These are phyloP conservation scores for Drosophila formosana DNA, from an alignment of 2,888 invertebrate species.

Conservation along the genomic window DNA sequence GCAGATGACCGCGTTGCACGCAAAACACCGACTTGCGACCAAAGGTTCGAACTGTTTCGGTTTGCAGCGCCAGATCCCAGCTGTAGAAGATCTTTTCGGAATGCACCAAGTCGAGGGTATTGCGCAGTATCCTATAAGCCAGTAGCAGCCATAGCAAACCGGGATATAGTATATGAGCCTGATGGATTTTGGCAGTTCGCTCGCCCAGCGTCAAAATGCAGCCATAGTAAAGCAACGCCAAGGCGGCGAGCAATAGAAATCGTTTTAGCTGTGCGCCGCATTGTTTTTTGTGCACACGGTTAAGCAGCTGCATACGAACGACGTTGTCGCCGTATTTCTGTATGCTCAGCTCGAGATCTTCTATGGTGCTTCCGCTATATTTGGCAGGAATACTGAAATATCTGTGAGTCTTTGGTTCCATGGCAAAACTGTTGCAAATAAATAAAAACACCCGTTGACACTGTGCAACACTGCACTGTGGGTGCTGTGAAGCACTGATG, in stretches of 20 bases:
- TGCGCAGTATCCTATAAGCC: slow-evolving; percentile 53
- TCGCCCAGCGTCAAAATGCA: slow-evolving; percentile 15
- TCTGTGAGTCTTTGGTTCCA: slow-evolving; percentile 54
- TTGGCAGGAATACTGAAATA: slow-evolving; percentile 65
- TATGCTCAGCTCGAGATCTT: slow-evolving; percentile 68
- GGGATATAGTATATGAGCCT: slow-evolving; percentile 53
- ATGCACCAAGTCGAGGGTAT: slow-evolving; percentile 71
- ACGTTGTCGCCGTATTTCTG: slow-evolving; percentile 66
- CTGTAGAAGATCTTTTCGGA: slow-evolving; percentile 68
- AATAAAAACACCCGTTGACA: slow-evolving; percentile 1
- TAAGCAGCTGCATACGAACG: slow-evolving; percentile 71
- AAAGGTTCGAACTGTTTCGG: slow-evolving; percentile 79
- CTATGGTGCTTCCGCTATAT: slow-evolving; percentile 52
- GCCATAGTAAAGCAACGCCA: slow-evolving; percentile 47
- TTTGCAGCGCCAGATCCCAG: slow-evolving; percentile 84
- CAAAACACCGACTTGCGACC: slow-evolving; percentile 78
- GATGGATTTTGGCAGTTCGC: slow-evolving; percentile 9
- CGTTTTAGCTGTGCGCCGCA: slow-evolving; percentile 50
- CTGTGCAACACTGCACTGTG: slow-evolving; percentile 22
- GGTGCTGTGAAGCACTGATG: slow-evolving; percentile 20
- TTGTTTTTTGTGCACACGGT: slow-evolving; percentile 60
- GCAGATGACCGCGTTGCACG: slow-evolving; percentile 81
- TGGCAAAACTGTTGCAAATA: slow-evolving; percentile 27
- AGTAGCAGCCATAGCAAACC: slow-evolving; percentile 24
- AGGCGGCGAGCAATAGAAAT: slow-evolving; percentile 34